Percentiles rank a stretch among this genome's conserved stretches.
These are phyloP conservation scores for Heteromurus nitidus DNA, from an alignment of 2,888 invertebrate genomes.

Conservation along the genomic window DNA sequence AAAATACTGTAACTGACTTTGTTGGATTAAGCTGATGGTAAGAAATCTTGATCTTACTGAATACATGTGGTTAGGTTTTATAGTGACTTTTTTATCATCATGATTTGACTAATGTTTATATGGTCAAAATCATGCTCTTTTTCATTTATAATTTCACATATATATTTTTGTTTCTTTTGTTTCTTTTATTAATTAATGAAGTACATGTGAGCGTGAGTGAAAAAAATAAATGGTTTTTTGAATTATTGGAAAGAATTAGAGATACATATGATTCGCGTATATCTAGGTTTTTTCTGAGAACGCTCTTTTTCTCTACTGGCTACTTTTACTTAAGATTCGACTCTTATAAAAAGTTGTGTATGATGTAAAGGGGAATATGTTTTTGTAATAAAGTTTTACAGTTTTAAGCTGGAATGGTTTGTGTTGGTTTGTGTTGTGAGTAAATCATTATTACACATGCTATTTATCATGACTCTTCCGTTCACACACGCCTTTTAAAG, in stretches of 20 bases:
- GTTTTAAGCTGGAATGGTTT: not conserved
- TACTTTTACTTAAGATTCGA: conserved; percentile 5
- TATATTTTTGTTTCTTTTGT: conserved; percentile 6
- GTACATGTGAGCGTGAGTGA: conserved; percentile 5
- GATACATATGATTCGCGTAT: no score
- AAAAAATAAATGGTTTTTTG: conserved; percentile 30
- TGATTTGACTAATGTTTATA: no score
- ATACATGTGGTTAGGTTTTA: not conserved
- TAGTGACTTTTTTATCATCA: no score
- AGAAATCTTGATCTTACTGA: not conserved
- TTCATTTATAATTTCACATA: not conserved
- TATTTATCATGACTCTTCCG: no score
- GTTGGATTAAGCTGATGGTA: no score
- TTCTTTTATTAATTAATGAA: no score
- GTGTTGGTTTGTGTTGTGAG: not conserved
- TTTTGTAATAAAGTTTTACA: conserved; percentile 30
- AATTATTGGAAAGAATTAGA: not conserved
- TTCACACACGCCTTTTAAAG: no score
- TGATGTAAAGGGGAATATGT: conserved; percentile 10
- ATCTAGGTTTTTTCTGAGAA: no score
- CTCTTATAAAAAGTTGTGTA: conserved; percentile 24
- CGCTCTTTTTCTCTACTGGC: no score
- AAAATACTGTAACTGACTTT: no score
- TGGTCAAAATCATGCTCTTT: no score
- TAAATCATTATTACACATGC: no score